Evolutionary conservation across 2,888 invertebrate species (phyloP).

Genomic region (Alentia gelatinosa): DNA sequence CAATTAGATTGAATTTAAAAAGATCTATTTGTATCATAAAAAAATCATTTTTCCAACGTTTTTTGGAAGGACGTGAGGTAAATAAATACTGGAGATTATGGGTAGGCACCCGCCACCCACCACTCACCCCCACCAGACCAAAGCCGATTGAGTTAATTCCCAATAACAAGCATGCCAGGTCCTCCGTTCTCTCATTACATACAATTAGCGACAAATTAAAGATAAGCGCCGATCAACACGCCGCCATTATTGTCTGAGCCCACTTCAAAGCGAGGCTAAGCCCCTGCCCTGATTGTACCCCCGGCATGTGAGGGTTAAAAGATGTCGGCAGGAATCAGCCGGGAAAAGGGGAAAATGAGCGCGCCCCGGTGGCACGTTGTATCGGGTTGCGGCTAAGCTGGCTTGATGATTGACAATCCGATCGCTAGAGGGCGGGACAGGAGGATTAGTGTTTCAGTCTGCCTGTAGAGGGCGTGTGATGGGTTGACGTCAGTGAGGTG

Average conservation of each 20-base stretch:
- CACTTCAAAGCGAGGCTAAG: slow-evolving; percentile 6
- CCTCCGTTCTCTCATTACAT: not conserved
- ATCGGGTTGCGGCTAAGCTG: slow-evolving; percentile 17
- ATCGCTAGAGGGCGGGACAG: not conserved
- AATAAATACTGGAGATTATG: no score
- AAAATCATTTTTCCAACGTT: no score
- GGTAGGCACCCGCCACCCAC: no score
- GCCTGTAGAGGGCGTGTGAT: not conserved
- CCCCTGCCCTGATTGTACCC: not conserved
- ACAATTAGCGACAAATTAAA: slow-evolving; percentile 39
- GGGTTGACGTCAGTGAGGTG: not conserved
- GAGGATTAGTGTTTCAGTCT: not conserved
- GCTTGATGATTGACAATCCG: not conserved
- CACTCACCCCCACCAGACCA: not conserved
- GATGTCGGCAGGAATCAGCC: not conserved
- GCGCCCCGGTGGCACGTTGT: not conserved
- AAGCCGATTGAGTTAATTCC: slow-evolving; percentile 34
- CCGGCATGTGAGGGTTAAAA: not conserved
- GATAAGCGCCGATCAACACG: not conserved
- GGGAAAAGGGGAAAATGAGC: not conserved
- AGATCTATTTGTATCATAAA: no score
- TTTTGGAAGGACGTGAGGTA: no score
- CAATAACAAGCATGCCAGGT: not conserved
- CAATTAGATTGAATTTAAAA: no score
- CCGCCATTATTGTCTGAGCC: not conserved